phyloP scores from a whole-genome alignment of 2,888 invertebrate species.

The Brenthis daphne region DNA sequence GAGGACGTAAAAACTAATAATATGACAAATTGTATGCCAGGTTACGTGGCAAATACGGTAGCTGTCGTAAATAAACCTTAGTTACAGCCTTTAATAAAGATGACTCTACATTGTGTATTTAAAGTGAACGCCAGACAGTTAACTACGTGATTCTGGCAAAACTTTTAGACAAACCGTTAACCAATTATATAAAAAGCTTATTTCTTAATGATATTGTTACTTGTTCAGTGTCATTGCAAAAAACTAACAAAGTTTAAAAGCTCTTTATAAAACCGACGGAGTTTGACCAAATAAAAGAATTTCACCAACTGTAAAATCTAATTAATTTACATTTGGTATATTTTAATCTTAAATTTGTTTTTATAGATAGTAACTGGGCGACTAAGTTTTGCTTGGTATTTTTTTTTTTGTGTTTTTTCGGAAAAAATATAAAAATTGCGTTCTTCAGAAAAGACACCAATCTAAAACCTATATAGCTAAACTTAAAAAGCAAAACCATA shows the following conservation, averaged over 20 bases:
- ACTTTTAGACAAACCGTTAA: constrained; percentile 12
- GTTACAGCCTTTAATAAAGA: neutral
- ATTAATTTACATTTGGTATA: constrained; percentile 4
- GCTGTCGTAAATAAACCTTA: neutral
- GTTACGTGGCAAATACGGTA: constrained; percentile 3
- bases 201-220: constrained; percentile 11
- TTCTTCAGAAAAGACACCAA: too few relatives aligned
- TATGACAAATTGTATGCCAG: neutral
- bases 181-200: constrained; percentile 3
- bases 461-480: too few relatives aligned
- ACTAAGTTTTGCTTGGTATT: too few relatives aligned
- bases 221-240: constrained; percentile 8
- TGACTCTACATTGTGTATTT: neutral
- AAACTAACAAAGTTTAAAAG: constrained; percentile 4
- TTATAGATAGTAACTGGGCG: neutral
- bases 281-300: neutral
- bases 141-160: constrained; percentile 5
- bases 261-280: neutral
- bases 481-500: too few relatives aligned
- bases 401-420: too few relatives aligned
- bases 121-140: constrained; percentile 5
- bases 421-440: too few relatives aligned
- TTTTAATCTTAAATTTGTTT: neutral
- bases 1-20: neutral
- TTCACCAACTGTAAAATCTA: constrained; percentile 17